Conservation (phyloP, 2,888 invertebrate genomes). For the Nomada fucata region DNA sequence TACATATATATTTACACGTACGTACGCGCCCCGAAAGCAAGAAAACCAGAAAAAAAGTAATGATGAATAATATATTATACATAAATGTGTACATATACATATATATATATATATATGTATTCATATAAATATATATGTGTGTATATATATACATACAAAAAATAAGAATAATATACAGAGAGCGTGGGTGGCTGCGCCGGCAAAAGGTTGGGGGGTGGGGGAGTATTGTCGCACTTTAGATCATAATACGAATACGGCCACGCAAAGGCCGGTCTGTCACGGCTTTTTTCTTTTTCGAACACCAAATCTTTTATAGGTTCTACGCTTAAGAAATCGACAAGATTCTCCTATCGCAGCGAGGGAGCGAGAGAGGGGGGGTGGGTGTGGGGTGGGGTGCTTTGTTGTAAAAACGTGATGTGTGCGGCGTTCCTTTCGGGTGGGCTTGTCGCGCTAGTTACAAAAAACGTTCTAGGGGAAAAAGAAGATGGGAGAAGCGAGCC, state of each 20-base stretch:
- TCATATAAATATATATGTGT: slow-evolving; percentile 36
- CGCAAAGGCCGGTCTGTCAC: slow-evolving; percentile 59
- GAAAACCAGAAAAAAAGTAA: slow-evolving; percentile 54
- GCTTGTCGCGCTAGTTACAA: slow-evolving; percentile 57
- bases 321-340: slow-evolving; percentile 72
- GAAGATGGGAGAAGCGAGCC: neutral
- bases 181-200: slow-evolving; percentile 62
- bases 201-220: slow-evolving; percentile 31
- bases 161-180: slow-evolving; percentile 27
- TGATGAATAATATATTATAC: slow-evolving; percentile 44
- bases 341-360: slow-evolving; percentile 54
- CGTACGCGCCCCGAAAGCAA: slow-evolving; percentile 36
- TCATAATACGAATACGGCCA: slow-evolving; percentile 55
- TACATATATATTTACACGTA: slow-evolving; percentile 55
- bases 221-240: slow-evolving; percentile 51
- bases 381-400: neutral
- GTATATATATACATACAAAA: slow-evolving; percentile 33
- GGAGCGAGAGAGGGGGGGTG: neutral
- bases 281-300: slow-evolving; percentile 77
- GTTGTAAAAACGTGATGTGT: slow-evolving; percentile 55
- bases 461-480: slow-evolving; percentile 1
- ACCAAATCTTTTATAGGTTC: slow-evolving; percentile 80
- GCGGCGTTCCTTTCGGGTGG: slow-evolving; percentile 58
- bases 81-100: slow-evolving; percentile 43
- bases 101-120: slow-evolving; percentile 34